Evolutionary conservation across 92 coral and sea anemone genomes (phyloP).

Genomic region (Metridium senile): DNA sequence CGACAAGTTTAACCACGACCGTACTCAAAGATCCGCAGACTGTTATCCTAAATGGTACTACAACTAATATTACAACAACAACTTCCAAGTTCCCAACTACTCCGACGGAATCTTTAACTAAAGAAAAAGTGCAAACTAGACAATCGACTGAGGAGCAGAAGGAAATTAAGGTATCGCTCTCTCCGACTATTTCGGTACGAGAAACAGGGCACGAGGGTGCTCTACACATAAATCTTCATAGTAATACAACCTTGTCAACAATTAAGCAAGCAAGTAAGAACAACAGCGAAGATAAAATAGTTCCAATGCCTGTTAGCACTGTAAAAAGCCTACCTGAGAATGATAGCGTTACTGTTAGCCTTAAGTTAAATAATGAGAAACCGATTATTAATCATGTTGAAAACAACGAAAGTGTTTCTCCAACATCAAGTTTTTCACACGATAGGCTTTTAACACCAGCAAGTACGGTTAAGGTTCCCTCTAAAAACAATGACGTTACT

Average conservation of each 20-base stretch:
- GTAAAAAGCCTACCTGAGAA: neutral
- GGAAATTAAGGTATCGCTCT: neutral
- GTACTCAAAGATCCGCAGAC: neutral
- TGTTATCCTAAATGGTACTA: neutral
- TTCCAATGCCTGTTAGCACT: neutral
- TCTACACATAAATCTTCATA: no score
- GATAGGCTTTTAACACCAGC: neutral
- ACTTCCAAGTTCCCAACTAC: neutral
- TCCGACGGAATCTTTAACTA: neutral
- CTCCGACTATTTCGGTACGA: neutral
- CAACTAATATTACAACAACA: neutral
- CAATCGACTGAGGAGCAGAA: neutral
- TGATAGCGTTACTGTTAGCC: neutral
- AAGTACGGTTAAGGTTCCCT: no score
- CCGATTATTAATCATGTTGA: neutral
- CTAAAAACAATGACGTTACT: neutral
- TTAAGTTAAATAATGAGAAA: neutral
- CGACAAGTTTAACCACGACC: neutral
- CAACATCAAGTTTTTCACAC: no score
- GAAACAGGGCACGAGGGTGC: no score
- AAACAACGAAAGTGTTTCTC: no score
- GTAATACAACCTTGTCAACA: neutral
- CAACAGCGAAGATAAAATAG: neutral
- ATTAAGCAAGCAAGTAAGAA: neutral
- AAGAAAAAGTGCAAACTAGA: no score